Base-by-base conservation (phyloP, 2,797 vertebrate genomes). In the Glyptemys insculpta region DNA sequence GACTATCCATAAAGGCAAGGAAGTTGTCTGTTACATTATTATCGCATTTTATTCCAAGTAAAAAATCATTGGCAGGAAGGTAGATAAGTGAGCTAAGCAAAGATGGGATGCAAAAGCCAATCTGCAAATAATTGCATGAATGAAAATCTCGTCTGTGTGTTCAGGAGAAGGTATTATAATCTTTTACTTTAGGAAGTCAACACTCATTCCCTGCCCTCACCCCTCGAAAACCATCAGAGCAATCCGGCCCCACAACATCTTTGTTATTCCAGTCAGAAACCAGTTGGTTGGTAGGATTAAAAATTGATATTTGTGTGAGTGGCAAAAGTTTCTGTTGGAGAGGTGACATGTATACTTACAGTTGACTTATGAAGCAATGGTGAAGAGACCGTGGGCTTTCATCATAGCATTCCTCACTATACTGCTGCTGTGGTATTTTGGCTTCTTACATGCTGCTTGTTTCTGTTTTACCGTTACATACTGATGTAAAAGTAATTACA, bases 401-500 rank as follows among this genome's bases (percentile, higher is more conserved):
- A 74, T 68, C 87, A 50, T 50, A 82, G 2, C 83, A 79, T 91
- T 92, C 82, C 41, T 88, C 49, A 19, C 92, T 89, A 68, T 72
- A 44, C 29, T 91, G 16, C 88, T 85, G 0, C 2, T 82, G 3
- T 79, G 31, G 4, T 59, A 52, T 6, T 83, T 86, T 85, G 83
- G 31, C 72, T 94, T 79, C 79, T 94, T 57, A 82, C 52, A 12
- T 10, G 31, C 27, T 88, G 4, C 72, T 92, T 96, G 5, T n/a
- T 68, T 94, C 59, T 88, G 12, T n/a, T 0, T 78, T 81, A 85
- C 53, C 37, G 81, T 85, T 23, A 0, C 87, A 82, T 53, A 44
- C 79, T 90, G 87, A 59, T 86, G 25, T 31, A 95, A 91, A 96
- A 86, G 50, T 88, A 94, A 95, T 95, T 95, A 44, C 27, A 21